phyloP scores from a whole-genome alignment of 92 coral and sea anemone genomes.

The Hydrozoanthus gracilis region DNA sequence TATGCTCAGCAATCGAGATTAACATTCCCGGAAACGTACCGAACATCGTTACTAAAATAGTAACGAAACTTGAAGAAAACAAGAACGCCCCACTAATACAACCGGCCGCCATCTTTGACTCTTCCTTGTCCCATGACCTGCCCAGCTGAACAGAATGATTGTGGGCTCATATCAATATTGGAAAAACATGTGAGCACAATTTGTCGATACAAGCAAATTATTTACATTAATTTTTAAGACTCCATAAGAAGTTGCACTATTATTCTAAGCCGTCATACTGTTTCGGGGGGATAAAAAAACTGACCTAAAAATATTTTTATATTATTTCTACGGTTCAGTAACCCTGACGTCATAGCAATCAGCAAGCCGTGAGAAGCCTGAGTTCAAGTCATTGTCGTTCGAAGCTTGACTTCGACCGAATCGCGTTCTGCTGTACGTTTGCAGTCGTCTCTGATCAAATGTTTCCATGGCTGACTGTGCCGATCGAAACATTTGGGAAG shows the following conservation, averaged over 20 bases:
- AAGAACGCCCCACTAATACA: neutral
- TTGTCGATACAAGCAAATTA: neutral
- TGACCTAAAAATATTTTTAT: neutral
- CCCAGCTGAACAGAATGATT: slow-evolving; percentile 28
- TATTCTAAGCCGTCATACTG: neutral
- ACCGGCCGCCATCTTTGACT: slow-evolving; percentile 38
- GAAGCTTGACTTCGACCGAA: slow-evolving; percentile 19
- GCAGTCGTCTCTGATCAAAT: slow-evolving; percentile 16
- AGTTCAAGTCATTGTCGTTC: slow-evolving; percentile 44
- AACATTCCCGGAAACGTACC: neutral
- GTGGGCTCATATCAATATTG: slow-evolving; percentile 4
- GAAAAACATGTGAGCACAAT: neutral
- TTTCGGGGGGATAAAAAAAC: neutral
- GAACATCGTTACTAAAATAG: slow-evolving; percentile 8
- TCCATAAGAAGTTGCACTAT: neutral
- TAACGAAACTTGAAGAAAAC: slow-evolving; percentile 29
- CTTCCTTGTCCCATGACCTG: slow-evolving; percentile 38
- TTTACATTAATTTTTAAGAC: neutral
- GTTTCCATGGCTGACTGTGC: slow-evolving; percentile 63
- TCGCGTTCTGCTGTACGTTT: neutral
- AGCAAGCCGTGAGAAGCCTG: slow-evolving; percentile 32
- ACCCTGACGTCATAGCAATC: slow-evolving; percentile 34
- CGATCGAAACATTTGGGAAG: slow-evolving; percentile 77
- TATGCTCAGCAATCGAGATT: neutral
- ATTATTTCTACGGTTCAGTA: neutral